Evolutionary conservation across 2,113 vertebrate species (phyloP).

Genomic region (Ceuthmochares aereus): DNA sequence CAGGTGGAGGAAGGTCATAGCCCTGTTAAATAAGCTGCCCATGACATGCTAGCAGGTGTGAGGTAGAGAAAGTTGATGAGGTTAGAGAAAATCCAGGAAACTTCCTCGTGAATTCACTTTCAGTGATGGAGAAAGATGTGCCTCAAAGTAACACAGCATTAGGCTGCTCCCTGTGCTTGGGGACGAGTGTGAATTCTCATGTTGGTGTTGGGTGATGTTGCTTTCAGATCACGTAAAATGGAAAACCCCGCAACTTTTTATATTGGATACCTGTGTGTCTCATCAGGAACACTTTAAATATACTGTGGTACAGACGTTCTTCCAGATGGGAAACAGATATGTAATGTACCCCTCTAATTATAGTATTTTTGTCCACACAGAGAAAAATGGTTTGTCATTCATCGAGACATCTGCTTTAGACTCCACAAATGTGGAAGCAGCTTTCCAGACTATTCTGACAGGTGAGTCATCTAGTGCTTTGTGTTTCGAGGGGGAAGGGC

Average conservation of each 20-base stretch:
- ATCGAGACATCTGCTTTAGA: conserved; percentile 96
- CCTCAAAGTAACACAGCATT: background rate
- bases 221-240: background rate
- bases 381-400: conserved; percentile 91
- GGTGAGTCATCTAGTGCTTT: conserved; percentile 78
- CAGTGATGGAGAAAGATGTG: background rate
- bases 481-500: background rate
- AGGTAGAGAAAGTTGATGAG: background rate
- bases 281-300: background rate
- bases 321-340: background rate
- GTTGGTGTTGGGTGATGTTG: background rate
- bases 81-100: background rate
- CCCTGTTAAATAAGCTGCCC: background rate
- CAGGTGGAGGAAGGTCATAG: background rate
- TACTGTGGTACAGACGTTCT: background rate
- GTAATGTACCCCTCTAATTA: background rate
- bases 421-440: conserved; percentile 94
- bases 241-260: background rate
- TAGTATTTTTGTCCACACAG: conserved; percentile 74
- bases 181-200: background rate
- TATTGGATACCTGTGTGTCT: background rate
- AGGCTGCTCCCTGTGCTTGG: background rate
- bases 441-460: conserved; percentile 93
- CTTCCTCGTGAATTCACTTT: background rate
- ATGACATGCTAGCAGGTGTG: background rate